Evolutionary conservation across 2,797 vertebrate genomes (phyloP).

Genomic region (Lacerta viridis): DNA sequence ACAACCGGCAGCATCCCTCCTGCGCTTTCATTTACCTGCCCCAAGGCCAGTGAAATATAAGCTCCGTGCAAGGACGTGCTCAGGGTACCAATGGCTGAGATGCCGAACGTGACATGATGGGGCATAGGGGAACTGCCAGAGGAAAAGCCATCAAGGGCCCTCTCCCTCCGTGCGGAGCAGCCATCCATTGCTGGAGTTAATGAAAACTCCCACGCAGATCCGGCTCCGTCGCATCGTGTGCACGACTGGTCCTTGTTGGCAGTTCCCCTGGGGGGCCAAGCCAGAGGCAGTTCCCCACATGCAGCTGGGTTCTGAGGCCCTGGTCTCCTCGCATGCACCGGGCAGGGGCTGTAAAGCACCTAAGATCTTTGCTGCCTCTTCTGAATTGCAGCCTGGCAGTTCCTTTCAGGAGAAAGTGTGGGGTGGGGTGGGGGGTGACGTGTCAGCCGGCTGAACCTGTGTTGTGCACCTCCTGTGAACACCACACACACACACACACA

Average conservation of each 20-base stretch:
- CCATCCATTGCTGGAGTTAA: conserved; percentile 29
- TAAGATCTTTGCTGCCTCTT: too few relatives aligned
- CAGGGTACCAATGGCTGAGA: not conserved
- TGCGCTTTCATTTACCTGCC: conserved; percentile 3
- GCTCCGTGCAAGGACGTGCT: not conserved
- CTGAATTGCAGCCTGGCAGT: too few relatives aligned
- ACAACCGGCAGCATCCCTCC: not conserved
- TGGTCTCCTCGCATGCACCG: not conserved
- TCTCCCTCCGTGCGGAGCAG: not conserved
- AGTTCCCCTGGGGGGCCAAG: not conserved
- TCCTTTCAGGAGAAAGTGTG: too few relatives aligned
- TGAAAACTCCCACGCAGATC: conserved; percentile 40
- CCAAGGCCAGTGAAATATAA: conserved; percentile 7
- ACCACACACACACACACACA: too few relatives aligned
- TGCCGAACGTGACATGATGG: conserved; percentile 29
- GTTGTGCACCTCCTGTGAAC: too few relatives aligned
- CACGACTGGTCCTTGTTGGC: not conserved
- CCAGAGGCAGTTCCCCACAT: not conserved
- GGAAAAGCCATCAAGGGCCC: conserved; percentile 21
- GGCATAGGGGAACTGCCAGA: conserved; percentile 28
- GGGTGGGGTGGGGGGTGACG: too few relatives aligned
- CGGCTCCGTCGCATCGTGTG: not conserved
- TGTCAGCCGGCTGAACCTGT: too few relatives aligned
- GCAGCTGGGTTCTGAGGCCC: not conserved
- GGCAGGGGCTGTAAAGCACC: not conserved